Base-by-base conservation (phyloP, 1,140 invertebrate species). In the Asobara japonica region DNA sequence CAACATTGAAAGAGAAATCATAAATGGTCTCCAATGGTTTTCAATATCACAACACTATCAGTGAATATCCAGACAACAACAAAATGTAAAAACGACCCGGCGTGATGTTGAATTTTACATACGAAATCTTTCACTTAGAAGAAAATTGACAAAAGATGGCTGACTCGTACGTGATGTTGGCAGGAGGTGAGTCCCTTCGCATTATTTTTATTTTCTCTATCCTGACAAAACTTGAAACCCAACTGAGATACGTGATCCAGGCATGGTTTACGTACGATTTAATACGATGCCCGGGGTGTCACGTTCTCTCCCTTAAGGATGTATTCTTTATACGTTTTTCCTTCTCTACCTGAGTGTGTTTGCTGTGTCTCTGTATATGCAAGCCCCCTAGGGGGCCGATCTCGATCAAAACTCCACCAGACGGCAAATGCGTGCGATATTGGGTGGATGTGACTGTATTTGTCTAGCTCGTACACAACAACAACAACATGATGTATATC, bases 381-480 rank as follows among this genome's bases (percentile, higher is more conserved):
- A 56, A 74, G 67, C 73, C 67, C 41, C 41, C 41, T 45, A 72
- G 73, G 77, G 76, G 77, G n/a, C n/a, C 76, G 74, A 75, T 77
- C 77, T 78, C 78, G 75, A 56, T 56, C 51, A 56, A 56, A 56
- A 56, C 22, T 56, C 51, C 13, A 22, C 51, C 51, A 25, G 51
- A 27, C 22, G 51, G 25, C 41, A 56, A 22, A 22, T 27, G 51
- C 51, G 51, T 22, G 51, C n/a, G 13, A 56, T 22, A 27, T 56
- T 56, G 51, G 18, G 51, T 56, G 51, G 22, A 56, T 56, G 13
- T 56, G n/a, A 13, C 41, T 6, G 2, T n/a, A n/a, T n/a, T n/a
- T n/a, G n/a, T n/a, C n/a, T n/a, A n/a, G n/a, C n/a, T 16, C 38
- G 64, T 72, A n/a, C 45, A 51, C 41, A 72, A 72, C 65, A 71